phyloP scores from a whole-genome alignment of 1,140 invertebrate genomes.

The Drosophila setifemur region DNA sequence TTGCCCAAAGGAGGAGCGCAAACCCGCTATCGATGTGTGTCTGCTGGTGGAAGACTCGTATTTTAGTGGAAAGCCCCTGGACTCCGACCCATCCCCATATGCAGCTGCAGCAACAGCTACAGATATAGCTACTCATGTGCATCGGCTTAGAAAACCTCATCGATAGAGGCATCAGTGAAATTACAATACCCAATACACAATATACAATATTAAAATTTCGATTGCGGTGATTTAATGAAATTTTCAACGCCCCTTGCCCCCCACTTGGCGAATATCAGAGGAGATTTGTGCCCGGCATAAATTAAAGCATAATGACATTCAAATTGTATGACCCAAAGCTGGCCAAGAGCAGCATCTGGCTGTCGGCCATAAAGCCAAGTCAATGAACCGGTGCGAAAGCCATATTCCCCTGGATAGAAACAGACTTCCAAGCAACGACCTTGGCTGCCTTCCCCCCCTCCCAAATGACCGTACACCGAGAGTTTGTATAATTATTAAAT shows the following conservation, averaged over 20 bases:
- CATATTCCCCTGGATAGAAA: constrained; percentile 30
- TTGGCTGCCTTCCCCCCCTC: constrained; percentile 7
- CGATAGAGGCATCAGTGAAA: constrained; percentile 11
- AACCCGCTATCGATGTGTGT: background rate
- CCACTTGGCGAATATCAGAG: background rate
- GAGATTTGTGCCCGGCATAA: constrained; percentile 57
- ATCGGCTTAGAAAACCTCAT: constrained; percentile 40
- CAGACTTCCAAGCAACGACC: constrained; percentile 59
- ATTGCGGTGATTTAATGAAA: constrained; percentile 36
- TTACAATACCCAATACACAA: too few species aligned
- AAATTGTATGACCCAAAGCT: constrained; percentile 49
- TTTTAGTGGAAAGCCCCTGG: background rate
- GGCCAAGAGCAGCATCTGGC: constrained; percentile 37
- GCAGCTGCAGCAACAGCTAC: too few species aligned
- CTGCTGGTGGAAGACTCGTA: background rate
- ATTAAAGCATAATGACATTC: constrained; percentile 61
- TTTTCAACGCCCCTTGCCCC: constrained; percentile 2
- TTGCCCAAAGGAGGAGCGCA: background rate
- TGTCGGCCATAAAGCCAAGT: constrained; percentile 26
- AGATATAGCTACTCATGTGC: constrained; percentile 27
- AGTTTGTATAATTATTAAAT: constrained; percentile 77
- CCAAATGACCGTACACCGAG: constrained; percentile 18
- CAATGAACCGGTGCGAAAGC: constrained; percentile 48
- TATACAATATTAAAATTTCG: constrained; percentile 7
- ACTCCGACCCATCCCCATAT: constrained; percentile 6